Conservation (phyloP, 1,140 invertebrate genomes). For the Cotesia chilonis region DNA sequence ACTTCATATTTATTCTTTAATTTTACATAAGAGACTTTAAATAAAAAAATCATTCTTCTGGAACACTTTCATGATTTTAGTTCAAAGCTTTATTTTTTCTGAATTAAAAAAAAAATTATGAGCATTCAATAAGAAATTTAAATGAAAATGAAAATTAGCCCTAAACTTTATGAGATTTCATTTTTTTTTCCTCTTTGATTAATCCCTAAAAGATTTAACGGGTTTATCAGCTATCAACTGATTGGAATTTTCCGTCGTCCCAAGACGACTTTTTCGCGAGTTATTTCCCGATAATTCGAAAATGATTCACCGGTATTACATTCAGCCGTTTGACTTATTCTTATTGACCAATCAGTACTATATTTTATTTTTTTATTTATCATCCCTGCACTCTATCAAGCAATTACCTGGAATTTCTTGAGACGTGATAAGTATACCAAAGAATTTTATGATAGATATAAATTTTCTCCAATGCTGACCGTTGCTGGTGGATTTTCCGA, state of each 20-base stretch:
- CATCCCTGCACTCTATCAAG: constrained; percentile 35
- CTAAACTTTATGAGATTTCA: no score
- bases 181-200: no score
- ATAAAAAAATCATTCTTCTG: no score
- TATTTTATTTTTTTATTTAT: not conserved
- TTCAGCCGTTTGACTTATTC: not conserved
- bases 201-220: not conserved
- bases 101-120: no score
- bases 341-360: not conserved
- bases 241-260: constrained; percentile 6
- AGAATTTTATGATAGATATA: not conserved
- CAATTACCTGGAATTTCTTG: constrained; percentile 44
- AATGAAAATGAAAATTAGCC: no score
- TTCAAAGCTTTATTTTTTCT: no score
- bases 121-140: no score
- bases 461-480: not conserved
- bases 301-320: not conserved
- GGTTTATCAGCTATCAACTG: constrained; percentile 5
- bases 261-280: no score
- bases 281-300: not conserved
- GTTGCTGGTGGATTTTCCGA: not conserved
- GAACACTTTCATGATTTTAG: no score
- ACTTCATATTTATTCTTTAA: no score
- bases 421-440: constrained; percentile 42
- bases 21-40: no score